A percentile compares a stretch with the other conserved stretches of the same genome.
Evolutionary conservation across 2,888 invertebrate genomes (phyloP).

Genomic region (Anaspis maculata): DNA sequence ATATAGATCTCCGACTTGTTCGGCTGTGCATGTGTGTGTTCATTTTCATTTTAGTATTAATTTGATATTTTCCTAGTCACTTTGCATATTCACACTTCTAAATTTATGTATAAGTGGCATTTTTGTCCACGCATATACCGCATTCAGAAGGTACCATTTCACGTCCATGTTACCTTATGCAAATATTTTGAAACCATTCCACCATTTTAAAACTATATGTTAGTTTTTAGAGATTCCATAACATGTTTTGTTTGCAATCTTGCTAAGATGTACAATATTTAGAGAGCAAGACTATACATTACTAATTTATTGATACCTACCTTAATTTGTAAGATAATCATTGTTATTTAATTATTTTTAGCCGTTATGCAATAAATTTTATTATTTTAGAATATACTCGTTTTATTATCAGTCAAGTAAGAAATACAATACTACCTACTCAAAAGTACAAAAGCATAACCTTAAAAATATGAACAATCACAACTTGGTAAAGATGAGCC

Average conservation of each 20-base stretch:
- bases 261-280: conserved; percentile 17
- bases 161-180: conserved; percentile 9
- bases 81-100: conserved; percentile 5
- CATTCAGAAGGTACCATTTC: not conserved
- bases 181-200: conserved; percentile 7
- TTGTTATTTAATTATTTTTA: conserved; percentile 22
- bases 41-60: conserved; percentile 27
- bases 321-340: conserved; percentile 15
- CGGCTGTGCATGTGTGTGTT: conserved; percentile 41
- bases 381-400: not conserved
- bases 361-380: conserved; percentile 10
- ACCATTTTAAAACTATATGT: no score
- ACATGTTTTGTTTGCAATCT: conserved; percentile 16
- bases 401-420: not conserved
- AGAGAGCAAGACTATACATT: conserved; percentile 18
- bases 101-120: no score
- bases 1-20: conserved; percentile 36
- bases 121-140: conserved; percentile 1
- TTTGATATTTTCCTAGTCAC: conserved; percentile 16
- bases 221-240: no score
- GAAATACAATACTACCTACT: not conserved
- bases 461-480: no score
- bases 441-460: no score
- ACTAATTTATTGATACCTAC: no score
- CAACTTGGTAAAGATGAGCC: conserved; percentile 35